phyloP scores from a whole-genome alignment of 2,888 invertebrate genomes.

The Drosophila formosana region DNA sequence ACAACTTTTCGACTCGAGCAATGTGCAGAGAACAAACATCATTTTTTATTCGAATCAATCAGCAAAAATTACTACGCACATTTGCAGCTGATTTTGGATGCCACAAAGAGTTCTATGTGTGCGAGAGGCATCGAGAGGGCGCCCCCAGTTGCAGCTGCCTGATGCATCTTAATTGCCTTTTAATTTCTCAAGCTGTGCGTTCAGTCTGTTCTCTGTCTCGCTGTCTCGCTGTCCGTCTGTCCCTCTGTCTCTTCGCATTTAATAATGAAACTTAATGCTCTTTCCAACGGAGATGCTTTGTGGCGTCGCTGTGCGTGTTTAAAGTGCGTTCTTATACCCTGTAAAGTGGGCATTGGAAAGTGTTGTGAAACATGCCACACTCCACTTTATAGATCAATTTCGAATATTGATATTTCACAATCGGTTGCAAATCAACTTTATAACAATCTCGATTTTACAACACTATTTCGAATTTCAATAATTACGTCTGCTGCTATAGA shows the following conservation, averaged over 20 bases:
- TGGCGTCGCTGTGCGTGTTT: conserved; percentile 3
- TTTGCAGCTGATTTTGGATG: conserved; percentile 75
- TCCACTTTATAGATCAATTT: not conserved
- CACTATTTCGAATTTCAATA: not conserved
- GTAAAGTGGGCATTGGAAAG: conserved; percentile 12
- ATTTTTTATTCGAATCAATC: conserved; percentile 68
- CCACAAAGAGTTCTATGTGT: conserved; percentile 32
- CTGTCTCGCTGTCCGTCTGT: conserved; percentile 3
- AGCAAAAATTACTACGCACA: conserved; percentile 74
- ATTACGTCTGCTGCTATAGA: not conserved
- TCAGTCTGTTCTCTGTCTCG: conserved; percentile 14
- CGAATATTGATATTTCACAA: conserved; percentile 12
- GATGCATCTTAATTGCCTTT: conserved; percentile 80
- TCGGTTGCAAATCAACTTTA: not conserved
- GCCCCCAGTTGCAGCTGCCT: conserved; percentile 57
- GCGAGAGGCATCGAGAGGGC: conserved; percentile 45
- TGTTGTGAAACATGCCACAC: conserved; percentile 13
- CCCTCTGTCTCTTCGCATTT: conserved; percentile 10
- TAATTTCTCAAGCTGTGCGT: conserved; percentile 68
- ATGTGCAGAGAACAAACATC: conserved; percentile 39
- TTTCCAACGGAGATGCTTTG: conserved; percentile 12
- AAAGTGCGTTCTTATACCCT: conserved; percentile 40
- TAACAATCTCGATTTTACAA: not conserved
- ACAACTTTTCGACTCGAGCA: conserved; percentile 44
- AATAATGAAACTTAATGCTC: conserved; percentile 30